Evolutionary conservation across 1,140 invertebrate species (phyloP).

Genomic region (Drosophila ohnishii): DNA sequence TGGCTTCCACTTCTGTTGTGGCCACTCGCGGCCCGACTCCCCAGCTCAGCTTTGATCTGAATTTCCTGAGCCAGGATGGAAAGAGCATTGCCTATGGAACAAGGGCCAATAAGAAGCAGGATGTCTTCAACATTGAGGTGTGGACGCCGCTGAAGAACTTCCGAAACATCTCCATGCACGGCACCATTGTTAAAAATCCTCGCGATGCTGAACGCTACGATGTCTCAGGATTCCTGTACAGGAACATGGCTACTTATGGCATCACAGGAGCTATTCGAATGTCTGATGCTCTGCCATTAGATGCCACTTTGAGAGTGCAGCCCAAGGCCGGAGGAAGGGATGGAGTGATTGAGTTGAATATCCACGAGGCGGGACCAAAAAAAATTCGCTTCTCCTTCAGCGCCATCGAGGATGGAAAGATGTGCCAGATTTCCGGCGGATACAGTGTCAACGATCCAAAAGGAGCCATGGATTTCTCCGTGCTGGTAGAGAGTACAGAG

Average conservation of each 20-base stretch:
- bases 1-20: conserved; percentile 58
- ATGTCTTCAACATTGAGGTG: conserved; percentile 76
- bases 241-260: conserved; percentile 73
- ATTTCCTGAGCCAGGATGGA: conserved; percentile 56
- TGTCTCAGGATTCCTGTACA: conserved; percentile 65
- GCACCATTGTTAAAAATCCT: conserved; percentile 43
- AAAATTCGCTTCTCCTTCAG: conserved; percentile 72
- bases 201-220: conserved; percentile 53
- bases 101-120: conserved; percentile 59
- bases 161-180: conserved; percentile 76
- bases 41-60: conserved; percentile 66
- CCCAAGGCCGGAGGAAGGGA: conserved; percentile 67
- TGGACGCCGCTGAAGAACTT: conserved; percentile 75
- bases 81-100: conserved; percentile 63
- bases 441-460: conserved; percentile 55
- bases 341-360: conserved; percentile 70
- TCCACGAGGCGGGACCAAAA: conserved; percentile 54
- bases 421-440: conserved; percentile 75
- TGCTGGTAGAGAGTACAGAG: conserved; percentile 69
- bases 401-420: conserved; percentile 73
- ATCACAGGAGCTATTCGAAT: conserved; percentile 62
- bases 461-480: conserved; percentile 66
- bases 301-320: conserved; percentile 57
- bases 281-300: conserved; percentile 46
- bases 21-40: conserved; percentile 52